Conservation (phyloP, 2,888 invertebrate species). For the Himalopsyche tibetana region DNA sequence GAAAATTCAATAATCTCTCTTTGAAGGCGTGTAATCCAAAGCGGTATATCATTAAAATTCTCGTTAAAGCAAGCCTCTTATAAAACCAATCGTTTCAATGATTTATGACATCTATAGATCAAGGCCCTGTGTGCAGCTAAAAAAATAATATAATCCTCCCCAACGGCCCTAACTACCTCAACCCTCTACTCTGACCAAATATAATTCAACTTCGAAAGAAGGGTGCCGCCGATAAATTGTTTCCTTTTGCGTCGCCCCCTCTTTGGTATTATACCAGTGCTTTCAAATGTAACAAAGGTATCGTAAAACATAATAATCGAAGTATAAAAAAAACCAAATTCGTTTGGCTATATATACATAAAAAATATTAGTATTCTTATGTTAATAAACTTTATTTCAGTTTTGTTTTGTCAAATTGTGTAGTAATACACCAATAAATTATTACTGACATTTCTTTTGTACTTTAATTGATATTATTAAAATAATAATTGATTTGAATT, state of each 20-base stretch:
- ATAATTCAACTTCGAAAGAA: constrained; percentile 65
- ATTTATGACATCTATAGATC: constrained; percentile 63
- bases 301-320: background rate
- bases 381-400: no score
- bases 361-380: no score
- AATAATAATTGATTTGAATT: no score
- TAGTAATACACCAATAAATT: no score
- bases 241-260: constrained; percentile 57
- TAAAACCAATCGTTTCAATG: constrained; percentile 61
- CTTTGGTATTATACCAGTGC: background rate
- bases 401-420: no score
- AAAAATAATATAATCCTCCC: constrained; percentile 63
- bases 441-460: no score
- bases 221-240: constrained; percentile 65
- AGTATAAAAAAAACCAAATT: background rate
- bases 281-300: background rate
- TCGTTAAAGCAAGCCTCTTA: constrained; percentile 59
- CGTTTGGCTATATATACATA: no score
- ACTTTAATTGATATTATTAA: no score
- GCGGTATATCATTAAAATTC: constrained; percentile 60
- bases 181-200: constrained; percentile 62
- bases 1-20: background rate
- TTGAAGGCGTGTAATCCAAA: background rate
- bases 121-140: constrained; percentile 56
- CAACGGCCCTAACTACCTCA: constrained; percentile 48